Percentiles rank a stretch among this genome's conserved stretches.
Evolutionary conservation across 1,140 invertebrate genomes (phyloP).

Genomic region (Copidosoma floridanum): DNA sequence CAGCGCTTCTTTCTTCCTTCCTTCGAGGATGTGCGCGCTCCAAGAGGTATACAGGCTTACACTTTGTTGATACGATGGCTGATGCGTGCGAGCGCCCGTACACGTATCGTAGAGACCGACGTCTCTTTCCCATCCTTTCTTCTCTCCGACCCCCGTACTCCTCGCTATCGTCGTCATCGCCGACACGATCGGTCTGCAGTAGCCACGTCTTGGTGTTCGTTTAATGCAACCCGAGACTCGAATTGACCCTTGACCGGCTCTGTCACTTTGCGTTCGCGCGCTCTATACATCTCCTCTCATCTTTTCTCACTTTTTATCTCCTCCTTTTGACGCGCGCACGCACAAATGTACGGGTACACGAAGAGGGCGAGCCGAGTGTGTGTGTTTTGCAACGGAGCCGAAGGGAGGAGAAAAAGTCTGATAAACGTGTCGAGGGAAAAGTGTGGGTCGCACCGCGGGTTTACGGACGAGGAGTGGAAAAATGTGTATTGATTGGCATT

Average conservation of each 20-base stretch:
- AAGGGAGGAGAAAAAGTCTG: too few relatives aligned
- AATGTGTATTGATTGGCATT: too few relatives aligned
- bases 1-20: slow-evolving; percentile 21
- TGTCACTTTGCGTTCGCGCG: neutral
- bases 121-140: slow-evolving; percentile 4
- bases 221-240: slow-evolving; percentile 32
- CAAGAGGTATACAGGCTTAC: too few relatives aligned
- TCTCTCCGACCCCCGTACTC: neutral
- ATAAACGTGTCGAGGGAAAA: too few relatives aligned
- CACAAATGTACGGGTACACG: slow-evolving; percentile 35
- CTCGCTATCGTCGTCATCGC: slow-evolving; percentile 8
- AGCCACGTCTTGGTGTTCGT: neutral
- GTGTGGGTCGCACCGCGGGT: too few relatives aligned
- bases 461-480: too few relatives aligned
- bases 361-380: slow-evolving; percentile 48
- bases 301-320: slow-evolving; percentile 27
- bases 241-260: slow-evolving; percentile 38
- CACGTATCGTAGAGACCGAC: slow-evolving; percentile 1
- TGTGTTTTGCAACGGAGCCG: too few relatives aligned
- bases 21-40: neutral
- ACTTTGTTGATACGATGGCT: too few relatives aligned
- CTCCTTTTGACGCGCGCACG: slow-evolving; percentile 36
- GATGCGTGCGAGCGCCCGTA: neutral
- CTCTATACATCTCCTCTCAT: neutral
- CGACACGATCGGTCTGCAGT: too few relatives aligned